Base-by-base conservation (phyloP, 1,140 invertebrate species). In the Stenopsyche tienmushanensis region DNA sequence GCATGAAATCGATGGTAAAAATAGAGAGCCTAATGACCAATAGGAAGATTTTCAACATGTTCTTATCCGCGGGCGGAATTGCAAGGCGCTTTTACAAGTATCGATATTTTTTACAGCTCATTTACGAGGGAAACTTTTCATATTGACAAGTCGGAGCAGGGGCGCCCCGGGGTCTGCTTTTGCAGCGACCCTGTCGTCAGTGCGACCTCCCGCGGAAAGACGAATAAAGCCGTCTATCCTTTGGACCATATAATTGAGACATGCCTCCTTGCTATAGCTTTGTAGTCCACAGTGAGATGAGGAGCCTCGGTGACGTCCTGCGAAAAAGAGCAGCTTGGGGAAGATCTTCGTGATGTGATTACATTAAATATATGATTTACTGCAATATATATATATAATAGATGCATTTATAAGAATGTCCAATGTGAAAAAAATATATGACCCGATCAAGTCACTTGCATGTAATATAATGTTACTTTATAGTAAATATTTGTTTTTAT, bases 191-290 rank as follows among this genome's bases (percentile, higher is more conserved):
- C 18, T 42, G 41, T 42, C 41, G 41, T 42, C 41, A 9, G 1
- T 17, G 41, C n/a, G 41, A 42, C 47, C 21, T 49, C 21, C 47
- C 15, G 15, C 25, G 24, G 9, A 20, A 39, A 55, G 52, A 53
- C 24, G 24, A 68, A 64, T 64, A 69, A 69, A 69, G 67, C 63
- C 52, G 47, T 39, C 54, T 39, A 63, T 65, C 54, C 59, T 69
- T 52, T 69, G 67, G 64, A 69, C 50, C 67, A 60, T 65, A 64
- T 69, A 69, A 69, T 69, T 69, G 67, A 69, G 67, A 69, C 63
- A 64, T 45, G 62, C 57, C 54, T 29, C 64, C 41, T 5, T 18
- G 41, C 26, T 18, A 21, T n/a, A 17, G 45, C 50, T 44, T 53
- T 26, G 50, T 15, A 23, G 24, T 53, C 50, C 23, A 34, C 29